A percentile compares a stretch with the other conserved stretches of the same genome.
Evolutionary conservation across 1,140 invertebrate genomes (phyloP).

Genomic region (Aricia agestis): DNA sequence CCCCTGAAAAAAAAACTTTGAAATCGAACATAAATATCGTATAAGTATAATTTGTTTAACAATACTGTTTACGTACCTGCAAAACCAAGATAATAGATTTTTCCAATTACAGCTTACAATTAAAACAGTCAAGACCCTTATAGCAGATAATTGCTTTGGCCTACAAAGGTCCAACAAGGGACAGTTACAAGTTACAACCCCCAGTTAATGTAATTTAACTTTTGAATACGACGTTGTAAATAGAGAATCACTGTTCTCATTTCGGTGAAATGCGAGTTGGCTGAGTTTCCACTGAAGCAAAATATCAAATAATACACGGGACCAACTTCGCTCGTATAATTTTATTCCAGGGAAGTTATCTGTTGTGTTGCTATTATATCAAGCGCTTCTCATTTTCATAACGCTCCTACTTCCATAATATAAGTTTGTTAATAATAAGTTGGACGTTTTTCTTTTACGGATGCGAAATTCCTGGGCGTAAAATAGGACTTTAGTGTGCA

Average conservation of each 20-base stretch:
- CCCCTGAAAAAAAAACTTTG: no score
- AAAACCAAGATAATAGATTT: no score
- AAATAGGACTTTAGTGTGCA: not conserved
- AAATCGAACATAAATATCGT: no score
- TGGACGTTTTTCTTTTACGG: not conserved
- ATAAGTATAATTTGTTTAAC: no score
- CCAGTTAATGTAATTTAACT: not conserved
- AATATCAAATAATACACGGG: slow-evolving; percentile 11
- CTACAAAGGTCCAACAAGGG: not conserved
- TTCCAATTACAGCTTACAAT: no score
- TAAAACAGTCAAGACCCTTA: no score
- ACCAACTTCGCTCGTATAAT: slow-evolving; percentile 14
- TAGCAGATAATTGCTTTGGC: no score
- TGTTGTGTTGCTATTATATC: slow-evolving; percentile 16
- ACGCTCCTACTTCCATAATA: not conserved
- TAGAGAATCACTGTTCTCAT: slow-evolving; percentile 9
- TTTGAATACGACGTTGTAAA: slow-evolving; percentile 15
- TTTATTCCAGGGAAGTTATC: slow-evolving; percentile 13
- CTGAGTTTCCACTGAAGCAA: slow-evolving; percentile 4
- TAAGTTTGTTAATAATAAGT: slow-evolving; percentile 4
- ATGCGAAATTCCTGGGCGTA: not conserved
- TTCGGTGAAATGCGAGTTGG: slow-evolving; percentile 13
- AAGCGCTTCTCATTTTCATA: slow-evolving; percentile 13
- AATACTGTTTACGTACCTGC: no score
- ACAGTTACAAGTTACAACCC: not conserved